Base-by-base conservation (phyloP, 2,888 invertebrate genomes). In the Thecocarcelia acutangulata region DNA sequence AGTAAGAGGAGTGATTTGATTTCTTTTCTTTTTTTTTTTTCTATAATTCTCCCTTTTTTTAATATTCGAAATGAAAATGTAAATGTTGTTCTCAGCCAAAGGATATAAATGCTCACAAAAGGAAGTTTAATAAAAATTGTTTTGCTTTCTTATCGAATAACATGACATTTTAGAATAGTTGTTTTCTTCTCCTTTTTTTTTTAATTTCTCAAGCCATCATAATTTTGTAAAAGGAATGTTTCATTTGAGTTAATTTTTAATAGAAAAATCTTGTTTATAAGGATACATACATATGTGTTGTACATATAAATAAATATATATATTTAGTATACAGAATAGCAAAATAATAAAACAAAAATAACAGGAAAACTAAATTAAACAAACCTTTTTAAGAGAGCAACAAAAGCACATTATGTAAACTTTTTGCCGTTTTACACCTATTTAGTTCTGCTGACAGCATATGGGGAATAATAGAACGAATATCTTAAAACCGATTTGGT, bases 31-130 rank as follows among this genome's bases (percentile, higher is more conserved):
- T 52, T 46, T 48, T 44, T 12, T 15, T 28, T 28, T 11, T 15
- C 13, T 63, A 17, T n/a, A 4, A 33, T 4, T n/a, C 19, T 19
- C n/a, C 61, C 17, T n/a, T 8, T 33, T n/a, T 58, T 59, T 28
- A 13, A 24, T 52, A 50, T 21, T 9, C 5, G 24, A 75, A 66
- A 59, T 59, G 58, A 58, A 58, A 66, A 75, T 66, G 28, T 66
- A 50, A 50, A 52, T 50, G 42, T 24, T 50, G 42, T 24, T 52
- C 58, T 21, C 5, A 58, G 46, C 42, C 44, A 33, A 37, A 58
- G 69, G 44, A 69, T 28, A 42, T 42, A 68, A 64, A 64, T 46
- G 44, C 33, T 17, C n/a, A 8, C 17, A 42, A 42, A 40, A 42
- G 42, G 17, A 59, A 42, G 13, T 33, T 44, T 37, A 9, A 11